These are phyloP conservation scores for Labrus mixtus DNA, from an alignment of 2,113 vertebrate genomes.

Conservation along the genomic window DNA sequence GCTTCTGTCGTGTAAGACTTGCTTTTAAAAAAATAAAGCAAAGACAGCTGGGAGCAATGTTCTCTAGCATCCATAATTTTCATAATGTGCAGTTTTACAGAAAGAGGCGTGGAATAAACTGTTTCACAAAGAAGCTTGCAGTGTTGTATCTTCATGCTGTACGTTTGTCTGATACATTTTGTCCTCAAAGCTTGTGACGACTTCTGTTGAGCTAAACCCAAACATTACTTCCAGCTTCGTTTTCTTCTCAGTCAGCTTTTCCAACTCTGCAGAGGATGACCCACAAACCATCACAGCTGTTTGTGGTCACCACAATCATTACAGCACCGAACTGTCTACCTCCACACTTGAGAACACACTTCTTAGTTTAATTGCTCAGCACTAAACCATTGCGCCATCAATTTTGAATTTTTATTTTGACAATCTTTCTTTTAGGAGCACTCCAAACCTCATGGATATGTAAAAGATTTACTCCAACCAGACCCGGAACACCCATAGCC, in stretches of 20 bases:
- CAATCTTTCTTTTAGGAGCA: too few species aligned
- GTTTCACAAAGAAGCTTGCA: conserved; percentile 52
- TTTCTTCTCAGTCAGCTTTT: conserved; percentile 56
- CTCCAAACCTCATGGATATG: too few species aligned
- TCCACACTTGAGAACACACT: not conserved
- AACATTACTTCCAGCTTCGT: conserved; percentile 44
- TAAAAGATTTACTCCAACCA: too few species aligned
- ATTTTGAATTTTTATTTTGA: not conserved
- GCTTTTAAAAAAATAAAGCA: conserved; percentile 27
- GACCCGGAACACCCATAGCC: too few species aligned
- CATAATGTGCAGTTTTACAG: conserved; percentile 47
- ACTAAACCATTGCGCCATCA: not conserved
- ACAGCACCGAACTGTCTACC: conserved; percentile 17
- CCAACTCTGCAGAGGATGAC: conserved; percentile 38
- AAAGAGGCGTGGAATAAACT: conserved; percentile 53
- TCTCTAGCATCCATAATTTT: conserved; percentile 14
- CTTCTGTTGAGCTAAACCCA: conserved; percentile 44
- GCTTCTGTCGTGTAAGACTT: conserved; percentile 15
- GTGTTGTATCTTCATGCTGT: not conserved
- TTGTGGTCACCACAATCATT: conserved; percentile 52
- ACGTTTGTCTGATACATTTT: conserved; percentile 23
- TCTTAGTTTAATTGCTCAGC: conserved; percentile 20
- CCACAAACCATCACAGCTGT: conserved; percentile 66
- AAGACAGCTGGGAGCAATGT: conserved; percentile 16
- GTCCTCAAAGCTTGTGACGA: conserved; percentile 39